These are phyloP conservation scores for Zaprionus camerounensis DNA, from an alignment of 1,140 invertebrate genomes.

Conservation along the genomic window DNA sequence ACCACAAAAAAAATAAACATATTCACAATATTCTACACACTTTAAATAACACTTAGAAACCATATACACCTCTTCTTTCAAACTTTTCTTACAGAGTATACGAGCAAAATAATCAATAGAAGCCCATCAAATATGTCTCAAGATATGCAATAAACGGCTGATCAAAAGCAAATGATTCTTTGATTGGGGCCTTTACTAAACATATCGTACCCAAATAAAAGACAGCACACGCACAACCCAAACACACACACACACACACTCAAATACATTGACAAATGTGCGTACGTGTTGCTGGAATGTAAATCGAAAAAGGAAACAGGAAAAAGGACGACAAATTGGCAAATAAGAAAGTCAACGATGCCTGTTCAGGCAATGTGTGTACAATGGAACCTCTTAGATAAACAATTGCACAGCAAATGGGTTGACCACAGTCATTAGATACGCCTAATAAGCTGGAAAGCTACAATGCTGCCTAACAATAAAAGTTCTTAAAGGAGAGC, in stretches of 20 bases:
- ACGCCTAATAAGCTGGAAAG: background rate
- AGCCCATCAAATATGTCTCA: constrained; percentile 20
- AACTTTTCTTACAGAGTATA: background rate
- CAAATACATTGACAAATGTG: constrained; percentile 16
- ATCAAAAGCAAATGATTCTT: constrained; percentile 49
- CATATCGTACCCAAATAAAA: constrained; percentile 34
- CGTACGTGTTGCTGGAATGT: constrained; percentile 50
- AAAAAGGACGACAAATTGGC: constrained; percentile 27
- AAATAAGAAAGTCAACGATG: constrained; percentile 17
- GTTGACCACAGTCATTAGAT: background rate
- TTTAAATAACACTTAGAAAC: background rate
- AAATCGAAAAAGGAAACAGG: constrained; percentile 41
- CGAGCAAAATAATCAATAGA: constrained; percentile 34
- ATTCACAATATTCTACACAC: background rate
- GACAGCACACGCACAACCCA: constrained; percentile 19
- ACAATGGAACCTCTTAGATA: background rate
- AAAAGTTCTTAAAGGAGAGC: background rate
- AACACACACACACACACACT: constrained; percentile 7
- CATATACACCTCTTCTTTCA: constrained; percentile 5
- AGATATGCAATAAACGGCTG: constrained; percentile 41
- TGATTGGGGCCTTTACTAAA: constrained; percentile 18
- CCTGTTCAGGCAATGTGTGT: background rate
- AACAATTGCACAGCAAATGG: constrained; percentile 1
- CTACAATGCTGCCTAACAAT: background rate
- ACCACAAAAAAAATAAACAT: too few species aligned